These are phyloP conservation scores for Pseudomugil gertrudae DNA, from an alignment of 2,797 vertebrate species.

Conservation along the genomic window DNA sequence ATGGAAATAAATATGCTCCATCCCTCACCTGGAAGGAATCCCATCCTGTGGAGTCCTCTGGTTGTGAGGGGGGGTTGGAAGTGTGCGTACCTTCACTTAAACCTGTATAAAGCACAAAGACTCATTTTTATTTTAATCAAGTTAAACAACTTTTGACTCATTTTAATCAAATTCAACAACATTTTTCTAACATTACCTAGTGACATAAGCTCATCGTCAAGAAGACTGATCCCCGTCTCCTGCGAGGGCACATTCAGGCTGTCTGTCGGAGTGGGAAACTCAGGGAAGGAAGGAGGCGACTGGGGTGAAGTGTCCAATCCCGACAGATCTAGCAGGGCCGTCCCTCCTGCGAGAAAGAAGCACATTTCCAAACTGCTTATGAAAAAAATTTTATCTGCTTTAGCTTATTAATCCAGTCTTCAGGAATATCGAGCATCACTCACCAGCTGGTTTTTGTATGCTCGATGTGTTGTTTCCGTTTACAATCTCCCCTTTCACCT, in stretches of 20 bases:
- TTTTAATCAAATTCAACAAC: neutral
- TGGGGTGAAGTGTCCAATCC: slow-evolving; percentile 89
- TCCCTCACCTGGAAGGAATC: slow-evolving; percentile 93
- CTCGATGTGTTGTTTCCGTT: slow-evolving; percentile 85
- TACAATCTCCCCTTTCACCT: slow-evolving; percentile 92
- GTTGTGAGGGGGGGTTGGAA: slow-evolving; percentile 77
- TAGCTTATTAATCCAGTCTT: neutral
- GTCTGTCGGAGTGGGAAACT: slow-evolving; percentile 80
- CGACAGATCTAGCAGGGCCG: slow-evolving; percentile 90
- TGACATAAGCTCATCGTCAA: slow-evolving; percentile 99
- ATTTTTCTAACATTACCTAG: slow-evolving; percentile 83
- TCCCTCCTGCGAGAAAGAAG: slow-evolving; percentile 73
- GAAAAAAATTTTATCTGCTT: neutral
- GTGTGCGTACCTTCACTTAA: slow-evolving; percentile 88
- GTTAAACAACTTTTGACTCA: neutral
- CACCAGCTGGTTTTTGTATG: slow-evolving; percentile 62
- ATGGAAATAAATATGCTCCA: neutral
- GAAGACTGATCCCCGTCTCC: slow-evolving; percentile 88
- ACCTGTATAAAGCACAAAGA: slow-evolving; percentile 73
- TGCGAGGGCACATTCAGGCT: slow-evolving; percentile 74
- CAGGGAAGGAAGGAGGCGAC: slow-evolving; percentile 84
- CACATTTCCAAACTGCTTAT: neutral
- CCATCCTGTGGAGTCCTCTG: slow-evolving; percentile 87
- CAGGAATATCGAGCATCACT: neutral
- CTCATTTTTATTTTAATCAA: neutral